Evolutionary conservation across 2,113 vertebrate genomes (phyloP), one percentile per base, ranked within the genome.

Genomic region (Catharus fuscescens): DNA sequence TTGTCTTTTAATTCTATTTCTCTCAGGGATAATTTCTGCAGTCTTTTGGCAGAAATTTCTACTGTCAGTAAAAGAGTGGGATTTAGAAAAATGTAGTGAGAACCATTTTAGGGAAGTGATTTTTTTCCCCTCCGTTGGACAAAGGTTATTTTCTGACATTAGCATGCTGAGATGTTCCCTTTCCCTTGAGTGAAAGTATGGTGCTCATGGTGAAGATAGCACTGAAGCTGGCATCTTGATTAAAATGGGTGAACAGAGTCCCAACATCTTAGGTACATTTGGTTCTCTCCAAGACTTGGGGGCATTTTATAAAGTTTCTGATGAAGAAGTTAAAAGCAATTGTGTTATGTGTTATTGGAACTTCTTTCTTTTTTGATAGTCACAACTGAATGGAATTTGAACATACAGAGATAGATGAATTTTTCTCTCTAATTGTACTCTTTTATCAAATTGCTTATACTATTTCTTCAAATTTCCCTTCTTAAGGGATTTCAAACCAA

Each of bases 1-100:
- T 82, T 83, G 31, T 76, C n/a, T 87, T 25, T 21, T 72, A 44
- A 14, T 65, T 40, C 45, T 61, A 2, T 60, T 92, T 61, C n/a
- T 10, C 21, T 52, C 21, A 53, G n/a, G 40, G 44, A 60, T 34
- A n/a, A 13, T 60, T 81, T 84, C 42, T 26, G 74, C 23, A 42
- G 19, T 18, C 5, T 77, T 84, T 71, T 91, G 44, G 18, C 42
- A 81, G 61, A 67, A 91, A 91, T 40, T 45, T 54, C 5, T 25
- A 36, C 21, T 26, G 28, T 45, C 45, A 11, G 3, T 80, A 45
- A 48, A 85, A 85, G 6, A 45, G 8, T 11, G 50, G 10, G 38
- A 56, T 44, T 19, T 25, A 67, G 38, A 88, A 67, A 10, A 28
- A 9, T 56, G 24, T 31, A 0, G 0, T n/a, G 34, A 78, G 21